Percentiles rank a stretch among this genome's conserved stretches.
Conservation (phyloP, 2,113 vertebrate genomes). For the Odocoileus virginianus region DNA sequence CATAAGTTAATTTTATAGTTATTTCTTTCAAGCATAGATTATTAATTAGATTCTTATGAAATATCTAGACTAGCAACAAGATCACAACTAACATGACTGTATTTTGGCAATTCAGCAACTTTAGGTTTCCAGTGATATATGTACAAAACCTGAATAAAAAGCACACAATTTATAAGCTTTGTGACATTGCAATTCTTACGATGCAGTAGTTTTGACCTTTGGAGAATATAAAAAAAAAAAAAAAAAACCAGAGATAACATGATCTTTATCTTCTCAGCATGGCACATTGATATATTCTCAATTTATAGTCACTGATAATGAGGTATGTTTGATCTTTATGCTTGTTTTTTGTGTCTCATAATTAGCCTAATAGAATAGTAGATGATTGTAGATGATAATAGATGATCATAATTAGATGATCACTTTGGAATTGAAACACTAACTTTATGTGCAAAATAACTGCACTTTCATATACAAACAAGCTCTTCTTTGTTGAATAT, state of each 20-base stretch:
- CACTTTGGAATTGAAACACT: background rate
- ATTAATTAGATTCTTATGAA: conserved; percentile 69
- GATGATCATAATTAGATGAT: conserved; percentile 48
- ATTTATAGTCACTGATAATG: conserved; percentile 58
- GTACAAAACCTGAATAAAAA: conserved; percentile 70
- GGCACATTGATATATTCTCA: conserved; percentile 54
- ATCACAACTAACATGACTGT: conserved; percentile 54
- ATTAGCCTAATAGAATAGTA: conserved; percentile 40
- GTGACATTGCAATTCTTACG: conserved; percentile 75
- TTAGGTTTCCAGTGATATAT: conserved; percentile 63
- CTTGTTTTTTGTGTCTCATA: conserved; percentile 47
- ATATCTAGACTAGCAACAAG: conserved; percentile 52
- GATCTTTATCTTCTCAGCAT: conserved; percentile 72
- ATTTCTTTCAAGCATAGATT: conserved; percentile 77
- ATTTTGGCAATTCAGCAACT: conserved; percentile 67
- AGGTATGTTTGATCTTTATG: conserved; percentile 72
- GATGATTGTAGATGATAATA: background rate
- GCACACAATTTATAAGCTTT: conserved; percentile 55
- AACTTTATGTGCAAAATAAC: background rate
- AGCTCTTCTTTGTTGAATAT: background rate
- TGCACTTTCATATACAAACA: background rate
- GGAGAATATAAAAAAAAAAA: conserved; percentile 74
- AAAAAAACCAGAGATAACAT: conserved; percentile 67
- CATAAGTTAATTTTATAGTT: conserved; percentile 73
- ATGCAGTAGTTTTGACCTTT: conserved; percentile 76